A percentile compares a stretch with the other conserved stretches of the same genome.
These are phyloP conservation scores for Tachysurus vachellii DNA, from an alignment of 2,113 vertebrate genomes.

Conservation along the genomic window DNA sequence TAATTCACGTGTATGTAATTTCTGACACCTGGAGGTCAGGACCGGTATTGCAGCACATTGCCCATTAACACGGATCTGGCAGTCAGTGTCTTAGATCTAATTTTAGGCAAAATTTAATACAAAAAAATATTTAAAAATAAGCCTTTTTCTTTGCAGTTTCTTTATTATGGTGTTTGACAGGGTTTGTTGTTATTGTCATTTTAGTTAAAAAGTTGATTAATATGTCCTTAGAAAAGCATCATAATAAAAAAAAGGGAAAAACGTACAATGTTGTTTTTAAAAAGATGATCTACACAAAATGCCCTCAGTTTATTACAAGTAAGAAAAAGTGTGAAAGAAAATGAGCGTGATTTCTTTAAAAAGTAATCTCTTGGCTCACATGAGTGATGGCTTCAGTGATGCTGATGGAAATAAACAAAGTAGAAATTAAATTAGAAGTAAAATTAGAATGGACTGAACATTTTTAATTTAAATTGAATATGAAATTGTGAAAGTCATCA, in stretches of 20 bases:
- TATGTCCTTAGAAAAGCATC: background rate
- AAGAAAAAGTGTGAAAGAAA: background rate
- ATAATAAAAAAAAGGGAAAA: background rate
- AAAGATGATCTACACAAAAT: background rate
- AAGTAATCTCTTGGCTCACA: background rate
- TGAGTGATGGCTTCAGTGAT: constrained; percentile 19
- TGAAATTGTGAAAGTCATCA: background rate
- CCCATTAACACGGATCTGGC: background rate
- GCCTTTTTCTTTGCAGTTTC: background rate
- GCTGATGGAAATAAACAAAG: background rate
- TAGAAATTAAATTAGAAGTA: background rate
- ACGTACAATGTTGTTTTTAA: background rate
- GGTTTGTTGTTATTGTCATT: background rate
- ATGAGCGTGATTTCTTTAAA: background rate
- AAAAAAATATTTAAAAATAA: background rate
- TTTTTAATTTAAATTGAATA: background rate
- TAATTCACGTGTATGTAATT: background rate
- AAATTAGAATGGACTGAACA: background rate
- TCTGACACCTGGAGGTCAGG: background rate
- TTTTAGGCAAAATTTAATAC: no score
- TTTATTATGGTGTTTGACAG: background rate
- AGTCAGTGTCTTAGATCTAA: no score
- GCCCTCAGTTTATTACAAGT: background rate
- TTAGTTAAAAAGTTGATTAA: background rate
- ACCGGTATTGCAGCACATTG: background rate